These are phyloP conservation scores for Oegoconia quadripuncta DNA, from an alignment of 2,888 invertebrate genomes.

Conservation along the genomic window DNA sequence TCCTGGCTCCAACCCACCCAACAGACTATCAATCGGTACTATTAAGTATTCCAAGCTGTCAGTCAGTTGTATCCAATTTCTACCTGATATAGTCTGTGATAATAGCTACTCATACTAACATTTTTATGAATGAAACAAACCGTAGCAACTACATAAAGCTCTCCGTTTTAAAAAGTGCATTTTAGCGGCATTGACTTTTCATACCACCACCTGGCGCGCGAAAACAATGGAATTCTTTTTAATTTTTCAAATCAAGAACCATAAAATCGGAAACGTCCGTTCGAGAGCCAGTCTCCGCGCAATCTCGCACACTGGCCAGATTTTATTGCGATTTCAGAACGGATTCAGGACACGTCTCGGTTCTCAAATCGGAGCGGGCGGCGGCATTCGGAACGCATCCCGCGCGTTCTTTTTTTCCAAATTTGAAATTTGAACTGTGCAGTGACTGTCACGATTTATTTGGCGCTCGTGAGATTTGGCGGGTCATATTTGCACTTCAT, in stretches of 20 bases:
- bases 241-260: conserved; percentile 41
- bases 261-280: conserved; percentile 39
- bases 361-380: conserved; percentile 30
- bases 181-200: background rate
- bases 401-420: conserved; percentile 28
- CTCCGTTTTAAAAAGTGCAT: too few relatives aligned
- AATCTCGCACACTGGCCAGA: conserved; percentile 29
- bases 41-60: too few relatives aligned
- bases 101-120: too few relatives aligned
- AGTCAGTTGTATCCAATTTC: too few relatives aligned
- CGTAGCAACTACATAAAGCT: too few relatives aligned
- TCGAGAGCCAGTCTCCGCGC: background rate
- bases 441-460: conserved; percentile 27
- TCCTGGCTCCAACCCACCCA: too few relatives aligned
- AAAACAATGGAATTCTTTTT: conserved; percentile 23
- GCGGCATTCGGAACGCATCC: conserved; percentile 29
- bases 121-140: too few relatives aligned
- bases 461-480: conserved; percentile 16
- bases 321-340: conserved; percentile 33
- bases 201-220: background rate
- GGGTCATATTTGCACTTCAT: too few relatives aligned
- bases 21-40: too few relatives aligned
- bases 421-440: conserved; percentile 29
- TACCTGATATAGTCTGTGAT: too few relatives aligned
- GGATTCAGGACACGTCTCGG: conserved; percentile 38